Evolutionary conservation across 1,140 invertebrate genomes (phyloP).

Genomic region (Oreohelix idahoensis): DNA sequence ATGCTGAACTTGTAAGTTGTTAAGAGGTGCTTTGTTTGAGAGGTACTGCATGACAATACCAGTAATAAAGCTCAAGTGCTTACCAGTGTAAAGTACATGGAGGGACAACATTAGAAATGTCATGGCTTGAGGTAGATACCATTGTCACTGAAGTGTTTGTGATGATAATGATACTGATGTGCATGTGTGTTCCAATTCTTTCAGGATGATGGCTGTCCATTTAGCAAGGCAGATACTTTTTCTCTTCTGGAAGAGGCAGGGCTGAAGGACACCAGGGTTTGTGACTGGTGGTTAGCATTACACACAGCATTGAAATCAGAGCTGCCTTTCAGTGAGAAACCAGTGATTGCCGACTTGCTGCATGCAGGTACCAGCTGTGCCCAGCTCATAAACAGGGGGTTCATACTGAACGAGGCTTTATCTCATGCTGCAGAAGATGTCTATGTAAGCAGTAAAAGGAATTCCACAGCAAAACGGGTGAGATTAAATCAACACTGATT

Average conservation of each 20-base stretch:
- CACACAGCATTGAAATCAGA: conserved; percentile 54
- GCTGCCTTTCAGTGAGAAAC: conserved; percentile 60
- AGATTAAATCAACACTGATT: too few species aligned
- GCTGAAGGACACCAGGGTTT: conserved; percentile 48
- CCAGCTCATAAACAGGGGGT: conserved; percentile 79
- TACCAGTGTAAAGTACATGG: too few species aligned
- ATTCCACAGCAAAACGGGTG: conserved; percentile 50
- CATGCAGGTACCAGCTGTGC: conserved; percentile 78
- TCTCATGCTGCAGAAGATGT: conserved; percentile 79
- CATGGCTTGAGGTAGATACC: too few species aligned
- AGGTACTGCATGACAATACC: too few species aligned
- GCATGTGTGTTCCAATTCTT: too few species aligned
- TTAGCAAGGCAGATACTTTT: background rate
- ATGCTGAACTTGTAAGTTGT: too few species aligned
- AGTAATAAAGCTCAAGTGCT: too few species aligned
- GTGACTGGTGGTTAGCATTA: conserved; percentile 61
- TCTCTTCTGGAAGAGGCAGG: conserved; percentile 42
- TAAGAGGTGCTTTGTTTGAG: too few species aligned
- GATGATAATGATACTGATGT: too few species aligned
- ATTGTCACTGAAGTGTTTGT: too few species aligned
- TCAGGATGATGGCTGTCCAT: conserved; percentile 29
- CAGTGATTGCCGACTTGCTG: conserved; percentile 74
- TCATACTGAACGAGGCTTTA: conserved; percentile 75
- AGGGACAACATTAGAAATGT: too few species aligned
- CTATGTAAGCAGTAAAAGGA: conserved; percentile 78